Conservation (phyloP, 2,797 vertebrate species). For the Aplochiton taeniatus region DNA sequence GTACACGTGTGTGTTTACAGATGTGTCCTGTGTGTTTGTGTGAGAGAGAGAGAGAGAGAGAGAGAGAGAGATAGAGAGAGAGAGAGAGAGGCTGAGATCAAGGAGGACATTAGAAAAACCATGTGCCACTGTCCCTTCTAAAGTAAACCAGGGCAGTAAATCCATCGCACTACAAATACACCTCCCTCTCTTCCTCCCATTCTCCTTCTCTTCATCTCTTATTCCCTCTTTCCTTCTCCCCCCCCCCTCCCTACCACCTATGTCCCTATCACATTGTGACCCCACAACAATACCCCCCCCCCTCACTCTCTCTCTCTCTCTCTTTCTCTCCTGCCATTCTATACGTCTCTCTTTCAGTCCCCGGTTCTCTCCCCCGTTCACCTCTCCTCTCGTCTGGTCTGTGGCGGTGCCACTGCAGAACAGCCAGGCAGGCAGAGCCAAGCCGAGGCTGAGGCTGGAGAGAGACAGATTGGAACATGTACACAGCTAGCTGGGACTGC, state of each 20-base stretch:
- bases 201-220: constrained; percentile 8
- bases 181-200: constrained; percentile 7
- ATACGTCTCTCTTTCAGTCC: neutral
- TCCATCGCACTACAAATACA: constrained; percentile 21
- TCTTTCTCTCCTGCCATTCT: constrained; percentile 7
- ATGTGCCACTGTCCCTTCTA: constrained; percentile 18
- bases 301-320: constrained; percentile 20
- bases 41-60: constrained; percentile 3
- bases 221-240: constrained; percentile 11
- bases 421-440: constrained; percentile 9
- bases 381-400: constrained; percentile 34
- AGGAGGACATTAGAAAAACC: constrained; percentile 5
- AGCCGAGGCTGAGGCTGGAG: constrained; percentile 34
- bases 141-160: constrained; percentile 32
- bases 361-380: constrained; percentile 1
- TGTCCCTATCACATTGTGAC: too few relatives aligned
- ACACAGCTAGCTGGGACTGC: constrained; percentile 47
- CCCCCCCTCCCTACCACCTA: neutral
- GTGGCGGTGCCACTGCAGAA: constrained; percentile 56
- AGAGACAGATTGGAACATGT: constrained; percentile 22
- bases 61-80: constrained; percentile 19
- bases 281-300: constrained; percentile 24
- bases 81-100: constrained; percentile 10
- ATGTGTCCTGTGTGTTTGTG: constrained; percentile 5
- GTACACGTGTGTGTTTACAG: too few relatives aligned